Evolutionary conservation across 1,140 invertebrate genomes (phyloP).

Genomic region (Potamilus streckersoni): DNA sequence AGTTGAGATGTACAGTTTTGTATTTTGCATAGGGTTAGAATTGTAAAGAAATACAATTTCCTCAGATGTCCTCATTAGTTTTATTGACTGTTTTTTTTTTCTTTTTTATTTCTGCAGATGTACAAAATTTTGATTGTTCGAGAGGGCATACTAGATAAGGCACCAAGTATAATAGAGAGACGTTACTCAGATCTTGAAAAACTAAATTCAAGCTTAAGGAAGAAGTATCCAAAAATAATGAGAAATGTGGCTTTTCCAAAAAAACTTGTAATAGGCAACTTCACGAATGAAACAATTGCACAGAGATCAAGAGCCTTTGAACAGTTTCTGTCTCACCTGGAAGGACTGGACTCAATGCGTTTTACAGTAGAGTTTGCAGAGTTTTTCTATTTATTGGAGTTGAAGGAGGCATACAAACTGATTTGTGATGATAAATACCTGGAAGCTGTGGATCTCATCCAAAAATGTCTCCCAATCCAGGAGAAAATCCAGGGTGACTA

Average conservation of each 20-base stretch:
- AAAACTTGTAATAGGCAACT: slow-evolving; percentile 80
- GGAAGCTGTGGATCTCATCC: slow-evolving; percentile 75
- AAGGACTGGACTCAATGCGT: slow-evolving; percentile 71
- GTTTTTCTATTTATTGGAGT: slow-evolving; percentile 78
- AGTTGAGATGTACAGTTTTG: too few relatives aligned
- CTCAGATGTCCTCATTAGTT: too few relatives aligned
- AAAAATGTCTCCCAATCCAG: slow-evolving; percentile 77
- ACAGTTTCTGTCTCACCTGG: slow-evolving; percentile 73
- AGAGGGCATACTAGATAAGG: slow-evolving; percentile 45
- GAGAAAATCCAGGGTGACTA: slow-evolving; percentile 80
- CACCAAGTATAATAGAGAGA: slow-evolving; percentile 75
- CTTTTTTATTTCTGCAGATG: slow-evolving; percentile 30
- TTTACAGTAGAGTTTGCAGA: slow-evolving; percentile 73
- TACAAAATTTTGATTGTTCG: slow-evolving; percentile 58
- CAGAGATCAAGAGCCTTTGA: slow-evolving; percentile 77
- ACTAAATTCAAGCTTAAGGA: slow-evolving; percentile 75
- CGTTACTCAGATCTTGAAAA: slow-evolving; percentile 81
- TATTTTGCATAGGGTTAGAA: too few relatives aligned
- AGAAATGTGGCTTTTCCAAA: slow-evolving; percentile 75
- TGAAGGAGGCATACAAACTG: slow-evolving; percentile 73
- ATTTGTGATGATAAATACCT: slow-evolving; percentile 75
- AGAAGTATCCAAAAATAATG: slow-evolving; percentile 73
- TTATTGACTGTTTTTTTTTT: not conserved
- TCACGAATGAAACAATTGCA: slow-evolving; percentile 77
- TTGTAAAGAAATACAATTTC: too few relatives aligned